These are phyloP conservation scores for Macrophya alboannulata DNA, from an alignment of 2,888 invertebrate species.

Conservation along the genomic window DNA sequence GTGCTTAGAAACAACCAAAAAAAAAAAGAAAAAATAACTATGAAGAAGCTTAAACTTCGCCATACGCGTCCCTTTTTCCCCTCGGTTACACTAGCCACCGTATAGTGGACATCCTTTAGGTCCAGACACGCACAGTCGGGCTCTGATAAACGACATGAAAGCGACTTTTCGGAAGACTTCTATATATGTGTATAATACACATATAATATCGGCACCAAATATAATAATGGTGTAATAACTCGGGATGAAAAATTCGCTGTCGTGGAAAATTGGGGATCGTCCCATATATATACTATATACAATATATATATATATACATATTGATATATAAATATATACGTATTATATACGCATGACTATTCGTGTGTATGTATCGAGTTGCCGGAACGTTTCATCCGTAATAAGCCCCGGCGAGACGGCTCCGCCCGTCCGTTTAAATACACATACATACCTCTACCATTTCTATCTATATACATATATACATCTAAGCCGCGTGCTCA, in stretches of 20 bases:
- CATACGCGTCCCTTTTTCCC: neutral
- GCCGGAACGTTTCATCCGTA: conserved; percentile 19
- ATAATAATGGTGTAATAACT: conserved; percentile 25
- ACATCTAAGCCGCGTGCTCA: neutral
- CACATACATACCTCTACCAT: neutral
- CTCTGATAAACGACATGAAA: conserved; percentile 3
- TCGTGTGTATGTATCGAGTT: neutral
- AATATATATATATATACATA: too few species aligned
- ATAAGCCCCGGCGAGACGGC: conserved; percentile 5
- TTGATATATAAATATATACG: too few species aligned
- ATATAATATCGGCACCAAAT: conserved; percentile 29
- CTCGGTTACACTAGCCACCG: neutral
- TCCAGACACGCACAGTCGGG: conserved; percentile 10
- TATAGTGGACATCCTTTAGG: conserved; percentile 26
- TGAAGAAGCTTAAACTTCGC: conserved; percentile 10
- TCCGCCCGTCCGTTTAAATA: conserved; percentile 19
- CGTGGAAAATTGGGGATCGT: conserved; percentile 22
- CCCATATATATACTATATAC: neutral
- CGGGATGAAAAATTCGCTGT: conserved; percentile 30
- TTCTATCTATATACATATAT: neutral
- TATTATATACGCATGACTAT: too few species aligned
- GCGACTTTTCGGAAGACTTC: neutral
- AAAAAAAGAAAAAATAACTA: neutral
- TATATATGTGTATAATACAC: neutral
- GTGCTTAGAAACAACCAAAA: neutral